Evolutionary conservation across 2,888 invertebrate genomes (phyloP).

Genomic region (Podotricha telesiphe): DNA sequence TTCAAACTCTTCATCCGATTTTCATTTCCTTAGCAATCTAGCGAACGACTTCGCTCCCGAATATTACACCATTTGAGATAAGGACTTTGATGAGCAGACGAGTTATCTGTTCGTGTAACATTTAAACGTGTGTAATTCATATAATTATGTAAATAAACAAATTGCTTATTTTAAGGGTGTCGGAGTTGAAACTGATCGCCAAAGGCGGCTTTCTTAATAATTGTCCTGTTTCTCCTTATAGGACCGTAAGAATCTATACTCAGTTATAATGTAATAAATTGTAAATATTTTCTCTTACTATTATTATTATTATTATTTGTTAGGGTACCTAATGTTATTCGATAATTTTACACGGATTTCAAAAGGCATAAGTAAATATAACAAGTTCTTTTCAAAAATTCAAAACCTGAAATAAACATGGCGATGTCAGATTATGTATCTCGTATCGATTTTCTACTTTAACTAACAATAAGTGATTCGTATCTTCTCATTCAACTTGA

Average conservation of each 20-base stretch:
- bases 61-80: constrained; percentile 89
- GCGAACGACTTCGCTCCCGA: constrained; percentile 97
- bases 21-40: constrained; percentile 95
- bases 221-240: constrained; percentile 57
- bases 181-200: constrained; percentile 60
- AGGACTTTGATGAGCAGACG: constrained; percentile 82
- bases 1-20: constrained; percentile 96
- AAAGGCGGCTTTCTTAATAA: constrained; percentile 58
- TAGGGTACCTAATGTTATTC: constrained; percentile 31
- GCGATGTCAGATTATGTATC: constrained; percentile 17
- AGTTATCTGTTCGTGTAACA: constrained; percentile 79
- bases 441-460: background rate
- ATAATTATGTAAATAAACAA: constrained; percentile 43
- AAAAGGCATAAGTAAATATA: constrained; percentile 20
- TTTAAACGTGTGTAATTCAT: constrained; percentile 42
- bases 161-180: constrained; percentile 51
- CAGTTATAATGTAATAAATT: constrained; percentile 67
- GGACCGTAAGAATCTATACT: constrained; percentile 57
- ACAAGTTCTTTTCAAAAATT: background rate
- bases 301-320: constrained; percentile 35
- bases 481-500: background rate
- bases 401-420: constrained; percentile 8
- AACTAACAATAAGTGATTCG: background rate
- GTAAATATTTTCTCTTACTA: constrained; percentile 63
- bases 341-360: constrained; percentile 31